Conservation (phyloP, 1,140 invertebrate genomes). For the Drosophila takahashii region DNA sequence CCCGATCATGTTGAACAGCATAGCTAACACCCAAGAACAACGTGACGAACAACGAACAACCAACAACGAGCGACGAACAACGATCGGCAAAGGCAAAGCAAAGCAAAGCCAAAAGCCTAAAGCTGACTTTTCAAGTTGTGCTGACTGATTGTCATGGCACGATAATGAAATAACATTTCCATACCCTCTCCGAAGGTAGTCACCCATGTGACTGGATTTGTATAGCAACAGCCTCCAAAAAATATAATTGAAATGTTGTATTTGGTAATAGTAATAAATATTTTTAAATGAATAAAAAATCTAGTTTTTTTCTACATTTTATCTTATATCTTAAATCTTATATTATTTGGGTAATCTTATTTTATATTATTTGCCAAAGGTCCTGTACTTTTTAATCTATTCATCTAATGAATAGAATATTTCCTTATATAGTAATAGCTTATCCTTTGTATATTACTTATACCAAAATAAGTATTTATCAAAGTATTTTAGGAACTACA, state of each 20-base stretch:
- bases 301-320: too few species aligned
- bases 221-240: neutral
- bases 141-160: conserved; percentile 78
- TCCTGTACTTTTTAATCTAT: too few species aligned
- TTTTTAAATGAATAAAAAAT: too few species aligned
- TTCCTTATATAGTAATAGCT: too few species aligned
- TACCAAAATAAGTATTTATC: too few species aligned
- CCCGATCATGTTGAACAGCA: conserved; percentile 73
- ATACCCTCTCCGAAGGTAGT: conserved; percentile 11
- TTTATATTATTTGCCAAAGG: too few species aligned
- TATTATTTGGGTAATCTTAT: too few species aligned
- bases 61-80: conserved; percentile 27
- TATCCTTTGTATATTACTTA: too few species aligned
- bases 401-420: too few species aligned
- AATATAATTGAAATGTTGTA: neutral
- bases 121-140: conserved; percentile 14
- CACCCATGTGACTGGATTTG: neutral
- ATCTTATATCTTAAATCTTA: too few species aligned
- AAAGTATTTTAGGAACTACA: too few species aligned
- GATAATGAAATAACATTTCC: conserved; percentile 73
- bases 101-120: conserved; percentile 1
- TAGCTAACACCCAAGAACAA: conserved; percentile 77
- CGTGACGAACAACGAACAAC: conserved; percentile 65
- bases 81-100: conserved; percentile 5
- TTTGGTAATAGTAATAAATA: too few species aligned